Conservation (phyloP, 2,888 invertebrate species). For the Himalopsyche anomala region DNA sequence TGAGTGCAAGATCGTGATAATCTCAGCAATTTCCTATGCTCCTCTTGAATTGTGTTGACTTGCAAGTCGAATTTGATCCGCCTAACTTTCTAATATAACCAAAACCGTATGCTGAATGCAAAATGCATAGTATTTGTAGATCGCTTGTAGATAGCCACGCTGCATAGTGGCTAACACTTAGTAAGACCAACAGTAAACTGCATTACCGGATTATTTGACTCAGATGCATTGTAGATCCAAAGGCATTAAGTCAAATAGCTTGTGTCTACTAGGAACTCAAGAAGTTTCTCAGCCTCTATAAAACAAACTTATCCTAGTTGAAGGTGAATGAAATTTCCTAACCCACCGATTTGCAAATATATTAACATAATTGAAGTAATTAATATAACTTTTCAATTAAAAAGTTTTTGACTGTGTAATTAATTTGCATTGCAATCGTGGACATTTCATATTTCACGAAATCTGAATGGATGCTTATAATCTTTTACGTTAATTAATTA, state of each 20-base stretch:
- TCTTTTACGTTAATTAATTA: too few species aligned
- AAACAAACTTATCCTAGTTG: neutral
- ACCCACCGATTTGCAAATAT: neutral
- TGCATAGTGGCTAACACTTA: constrained; percentile 43
- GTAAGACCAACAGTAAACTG: constrained; percentile 50
- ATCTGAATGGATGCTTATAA: too few species aligned
- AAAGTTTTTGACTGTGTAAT: neutral
- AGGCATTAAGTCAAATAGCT: constrained; percentile 16
- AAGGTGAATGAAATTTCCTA: neutral
- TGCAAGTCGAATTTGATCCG: neutral
- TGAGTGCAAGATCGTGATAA: too few species aligned
- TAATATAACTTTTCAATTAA: neutral
- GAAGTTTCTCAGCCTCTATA: neutral
- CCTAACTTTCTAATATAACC: neutral
- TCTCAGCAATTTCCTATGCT: neutral
- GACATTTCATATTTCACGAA: too few species aligned
- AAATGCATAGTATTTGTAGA: constrained; percentile 37
- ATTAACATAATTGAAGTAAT: neutral
- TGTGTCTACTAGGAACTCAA: neutral
- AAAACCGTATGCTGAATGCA: constrained; percentile 19
- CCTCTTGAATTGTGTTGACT: neutral
- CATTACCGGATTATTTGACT: constrained; percentile 52
- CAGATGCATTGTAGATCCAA: constrained; percentile 31
- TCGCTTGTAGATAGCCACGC: neutral
- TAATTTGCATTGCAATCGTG: neutral